Evolutionary conservation across 2,113 vertebrate species (phyloP), one percentile per base, ranked within the genome.

Genomic region (Aldabrachelys gigantea): DNA sequence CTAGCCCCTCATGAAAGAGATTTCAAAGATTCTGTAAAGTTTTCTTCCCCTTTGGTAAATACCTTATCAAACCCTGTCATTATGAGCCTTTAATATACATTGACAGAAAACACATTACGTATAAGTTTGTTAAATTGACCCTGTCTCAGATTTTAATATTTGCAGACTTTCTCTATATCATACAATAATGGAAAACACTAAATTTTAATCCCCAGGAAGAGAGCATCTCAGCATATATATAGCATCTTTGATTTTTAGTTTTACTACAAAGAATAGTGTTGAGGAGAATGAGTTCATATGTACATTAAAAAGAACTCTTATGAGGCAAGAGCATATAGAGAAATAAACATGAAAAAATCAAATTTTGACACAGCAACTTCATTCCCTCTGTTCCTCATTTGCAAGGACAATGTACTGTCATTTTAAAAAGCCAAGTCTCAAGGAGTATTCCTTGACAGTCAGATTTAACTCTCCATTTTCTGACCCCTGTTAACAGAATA

Each of bases 281-380:
- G 47, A 47, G 62, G 47, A 93, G 65, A 90, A 87, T 82, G 65
- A 59, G 92, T 80, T 49, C 53, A 5, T 90, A 57, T 19, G 56
- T 53, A 72, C 54, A 50, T 87, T 49, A 53, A n/a, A 72, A 3
- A 17, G 76, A n/a, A 31, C 87, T 75, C 95, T 80, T 50, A 49
- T 95, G 80, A 91, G 88, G 86, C 21, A 93, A 92, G 84, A 97
- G 96, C 90, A 93, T 31, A 84, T 59, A 49, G 65, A 97, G 93
- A 95, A 96, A 81, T 76, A 85, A 92, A 96, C 97, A 96, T 27
- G 6, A 47, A 94, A 93, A 93, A 97, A 93, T 94, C 92, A 94
- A 92, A 87, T 62, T 50, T 87, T 82, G 87, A 96, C 93, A 81
- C 94, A 94, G 62, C 10, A 41, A 56, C 14, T 85, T 79, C 10